Percentiles rank a stretch among this genome's conserved stretches.
Conservation (phyloP, 2,113 vertebrate species). For the Megaptera novaeangliae region DNA sequence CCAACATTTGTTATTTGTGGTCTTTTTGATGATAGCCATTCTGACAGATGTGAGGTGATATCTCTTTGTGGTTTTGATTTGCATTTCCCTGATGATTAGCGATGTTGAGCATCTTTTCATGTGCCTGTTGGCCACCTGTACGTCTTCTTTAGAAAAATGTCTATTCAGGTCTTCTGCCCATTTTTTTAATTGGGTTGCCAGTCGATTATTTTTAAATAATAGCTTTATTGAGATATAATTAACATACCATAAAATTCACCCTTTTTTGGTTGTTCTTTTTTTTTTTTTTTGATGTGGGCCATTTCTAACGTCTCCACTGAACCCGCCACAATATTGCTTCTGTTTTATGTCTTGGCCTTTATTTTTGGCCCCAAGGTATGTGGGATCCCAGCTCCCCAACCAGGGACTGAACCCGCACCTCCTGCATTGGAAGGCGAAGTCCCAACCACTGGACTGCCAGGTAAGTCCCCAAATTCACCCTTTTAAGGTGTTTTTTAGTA, state of each 20-base stretch:
- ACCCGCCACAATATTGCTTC: too few species aligned
- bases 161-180: background rate
- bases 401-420: too few species aligned
- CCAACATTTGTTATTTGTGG: background rate
- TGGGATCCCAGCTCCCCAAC: too few species aligned
- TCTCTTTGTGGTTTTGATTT: background rate
- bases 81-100: background rate
- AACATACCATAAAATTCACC: background rate
- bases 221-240: background rate
- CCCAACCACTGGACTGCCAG: too few species aligned
- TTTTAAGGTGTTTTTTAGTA: background rate
- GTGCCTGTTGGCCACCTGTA: background rate
- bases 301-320: too few species aligned
- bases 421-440: too few species aligned
- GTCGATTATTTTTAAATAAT: background rate
- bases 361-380: too few species aligned
- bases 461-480: background rate
- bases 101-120: background rate
- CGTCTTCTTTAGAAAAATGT: background rate
- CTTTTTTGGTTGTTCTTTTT: too few species aligned
- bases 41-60: background rate
- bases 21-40: background rate
- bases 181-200: background rate
- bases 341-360: too few species aligned
- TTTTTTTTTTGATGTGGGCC: too few species aligned